A percentile compares a stretch with the other conserved stretches of the same genome.
phyloP scores from a whole-genome alignment of 2,888 invertebrate species.

The Ferrisia virgata region DNA sequence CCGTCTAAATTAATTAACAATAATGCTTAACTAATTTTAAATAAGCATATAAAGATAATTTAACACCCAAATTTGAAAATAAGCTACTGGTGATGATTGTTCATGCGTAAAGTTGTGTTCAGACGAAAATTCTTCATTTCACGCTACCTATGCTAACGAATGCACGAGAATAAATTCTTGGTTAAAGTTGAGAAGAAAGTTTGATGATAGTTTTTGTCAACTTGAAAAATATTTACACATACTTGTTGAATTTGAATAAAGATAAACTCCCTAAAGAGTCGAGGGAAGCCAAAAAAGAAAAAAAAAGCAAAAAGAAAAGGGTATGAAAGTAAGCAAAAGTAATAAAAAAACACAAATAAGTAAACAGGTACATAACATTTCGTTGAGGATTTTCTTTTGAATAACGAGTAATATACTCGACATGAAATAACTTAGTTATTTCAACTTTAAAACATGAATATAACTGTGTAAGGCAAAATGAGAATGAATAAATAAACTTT shows the following conservation, averaged over 20 bases:
- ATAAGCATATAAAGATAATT: no score
- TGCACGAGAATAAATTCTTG: neutral
- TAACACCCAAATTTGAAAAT: neutral
- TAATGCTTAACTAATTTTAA: no score
- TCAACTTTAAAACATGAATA: no score
- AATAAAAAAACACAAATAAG: neutral
- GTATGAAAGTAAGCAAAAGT: neutral
- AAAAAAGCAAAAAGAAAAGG: neutral
- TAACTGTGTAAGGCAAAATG: no score
- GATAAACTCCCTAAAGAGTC: neutral
- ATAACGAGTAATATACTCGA: no score
- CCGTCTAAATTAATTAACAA: no score
- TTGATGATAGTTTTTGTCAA: neutral
- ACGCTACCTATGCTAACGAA: neutral
- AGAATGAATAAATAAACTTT: no score
- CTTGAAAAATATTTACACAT: neutral
- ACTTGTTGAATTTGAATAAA: constrained; percentile 4
- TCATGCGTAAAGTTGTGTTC: neutral
- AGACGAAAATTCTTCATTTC: neutral
- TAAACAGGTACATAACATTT: no score
- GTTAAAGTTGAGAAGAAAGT: neutral
- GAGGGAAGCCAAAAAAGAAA: neutral
- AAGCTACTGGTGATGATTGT: neutral
- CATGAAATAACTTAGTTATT: no score
- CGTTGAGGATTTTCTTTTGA: no score